These are phyloP conservation scores for Lottia gigantea DNA, from an alignment of 2,888 invertebrate genomes.

Conservation along the genomic window DNA sequence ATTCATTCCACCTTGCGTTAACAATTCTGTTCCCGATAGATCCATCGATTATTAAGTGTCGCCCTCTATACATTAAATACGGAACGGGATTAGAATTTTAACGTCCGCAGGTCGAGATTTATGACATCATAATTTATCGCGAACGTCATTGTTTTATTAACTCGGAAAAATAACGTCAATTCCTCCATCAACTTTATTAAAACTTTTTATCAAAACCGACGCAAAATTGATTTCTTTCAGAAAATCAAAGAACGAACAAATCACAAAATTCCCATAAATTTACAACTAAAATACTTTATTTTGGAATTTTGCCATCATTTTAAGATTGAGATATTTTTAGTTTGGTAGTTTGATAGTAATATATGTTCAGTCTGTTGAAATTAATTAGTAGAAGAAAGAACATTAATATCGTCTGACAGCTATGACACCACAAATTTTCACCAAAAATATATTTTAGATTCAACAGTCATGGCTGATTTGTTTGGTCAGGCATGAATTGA, in stretches of 20 bases:
- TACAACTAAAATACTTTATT: no score
- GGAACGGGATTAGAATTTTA: slow-evolving; percentile 28
- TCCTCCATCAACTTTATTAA: slow-evolving; percentile 5
- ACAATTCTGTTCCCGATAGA: slow-evolving; percentile 20
- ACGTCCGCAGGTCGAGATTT: slow-evolving; percentile 14
- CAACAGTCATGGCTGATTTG: no score
- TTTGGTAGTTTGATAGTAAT: no score
- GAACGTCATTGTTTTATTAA: slow-evolving; percentile 1
- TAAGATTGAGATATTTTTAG: no score
- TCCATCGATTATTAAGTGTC: slow-evolving; percentile 14
- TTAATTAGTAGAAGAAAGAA: no score
- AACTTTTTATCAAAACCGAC: slow-evolving; percentile 11
- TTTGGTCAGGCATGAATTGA: no score
- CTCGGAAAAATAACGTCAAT: background rate
- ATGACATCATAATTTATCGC: background rate
- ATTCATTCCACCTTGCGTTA: slow-evolving; percentile 29
- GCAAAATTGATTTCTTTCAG: slow-evolving; percentile 15
- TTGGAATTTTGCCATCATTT: no score
- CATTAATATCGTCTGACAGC: no score
- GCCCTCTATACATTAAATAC: slow-evolving; percentile 24
- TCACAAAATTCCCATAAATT: slow-evolving; percentile 30
- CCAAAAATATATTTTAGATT: no score
- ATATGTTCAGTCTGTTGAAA: no score
- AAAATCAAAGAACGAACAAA: slow-evolving; percentile 7
- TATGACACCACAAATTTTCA: no score